phyloP scores from a whole-genome alignment of 1,140 invertebrate genomes.

The Drosophila virilis region DNA sequence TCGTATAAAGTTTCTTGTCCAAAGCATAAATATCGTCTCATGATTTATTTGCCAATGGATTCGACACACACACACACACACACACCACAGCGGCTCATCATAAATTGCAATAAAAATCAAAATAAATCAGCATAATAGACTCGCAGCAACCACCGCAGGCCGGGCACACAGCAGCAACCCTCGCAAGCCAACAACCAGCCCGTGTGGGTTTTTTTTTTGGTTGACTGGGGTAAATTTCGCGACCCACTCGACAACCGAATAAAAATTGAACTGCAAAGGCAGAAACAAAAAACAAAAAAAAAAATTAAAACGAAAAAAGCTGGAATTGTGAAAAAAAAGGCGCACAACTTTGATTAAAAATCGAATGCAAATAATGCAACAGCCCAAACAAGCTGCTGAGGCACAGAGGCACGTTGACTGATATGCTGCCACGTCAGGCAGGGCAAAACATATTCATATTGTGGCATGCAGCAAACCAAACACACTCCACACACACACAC shows the following conservation, averaged over 20 bases:
- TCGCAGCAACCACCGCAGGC: conserved; percentile 56
- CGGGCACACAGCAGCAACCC: conserved; percentile 52
- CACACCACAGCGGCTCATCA: conserved; percentile 28
- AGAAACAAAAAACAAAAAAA: conserved; percentile 26
- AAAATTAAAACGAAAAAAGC: conserved; percentile 26
- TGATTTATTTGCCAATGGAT: conserved; percentile 66
- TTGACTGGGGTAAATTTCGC: not conserved
- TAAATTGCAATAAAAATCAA: conserved; percentile 79
- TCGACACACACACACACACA: conserved; percentile 22
- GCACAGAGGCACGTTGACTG: not conserved
- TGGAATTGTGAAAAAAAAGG: conserved; percentile 33
- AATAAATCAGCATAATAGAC: conserved; percentile 82
- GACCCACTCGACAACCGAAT: conserved; percentile 27
- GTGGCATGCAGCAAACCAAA: not conserved
- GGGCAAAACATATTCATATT: conserved; percentile 55
- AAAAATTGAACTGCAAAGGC: conserved; percentile 61
- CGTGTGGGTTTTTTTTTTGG: conserved; percentile 35
- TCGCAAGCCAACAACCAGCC: conserved; percentile 27
- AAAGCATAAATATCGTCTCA: conserved; percentile 43
- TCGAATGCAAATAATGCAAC: conserved; percentile 62
- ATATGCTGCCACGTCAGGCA: not conserved
- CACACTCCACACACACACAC: not conserved
- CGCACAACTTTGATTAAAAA: conserved; percentile 76
- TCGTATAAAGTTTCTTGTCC: conserved; percentile 17
- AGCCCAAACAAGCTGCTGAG: conserved; percentile 4